These are phyloP conservation scores for Biston stratarius DNA, from an alignment of 2,888 invertebrate genomes.

Conservation along the genomic window DNA sequence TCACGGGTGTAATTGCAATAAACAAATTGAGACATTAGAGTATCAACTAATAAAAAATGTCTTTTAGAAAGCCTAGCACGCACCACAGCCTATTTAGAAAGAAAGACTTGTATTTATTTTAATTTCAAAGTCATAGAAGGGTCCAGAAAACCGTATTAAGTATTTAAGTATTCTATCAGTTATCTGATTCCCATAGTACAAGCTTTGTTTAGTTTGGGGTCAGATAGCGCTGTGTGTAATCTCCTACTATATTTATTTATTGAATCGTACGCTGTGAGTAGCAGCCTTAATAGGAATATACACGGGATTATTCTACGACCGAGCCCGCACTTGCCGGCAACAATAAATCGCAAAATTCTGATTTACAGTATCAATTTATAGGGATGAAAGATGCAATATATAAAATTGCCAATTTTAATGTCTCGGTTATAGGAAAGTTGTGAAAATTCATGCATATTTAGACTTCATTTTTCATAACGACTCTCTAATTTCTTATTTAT, in stretches of 20 bases:
- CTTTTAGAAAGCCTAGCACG: too few species aligned
- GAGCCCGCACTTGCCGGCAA: constrained; percentile 28
- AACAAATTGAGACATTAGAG: too few species aligned
- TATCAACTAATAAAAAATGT: too few species aligned
- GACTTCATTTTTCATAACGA: constrained; percentile 6
- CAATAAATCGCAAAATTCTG: constrained; percentile 29
- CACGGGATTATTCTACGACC: constrained; percentile 46
- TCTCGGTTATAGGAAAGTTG: constrained; percentile 13
- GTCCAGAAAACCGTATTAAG: too few species aligned
- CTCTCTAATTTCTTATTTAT: constrained; percentile 8
- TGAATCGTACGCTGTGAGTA: constrained; percentile 10
- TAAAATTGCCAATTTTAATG: constrained; percentile 27
- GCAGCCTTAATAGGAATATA: constrained; percentile 48
- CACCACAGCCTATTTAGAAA: too few species aligned
- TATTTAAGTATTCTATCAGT: too few species aligned
- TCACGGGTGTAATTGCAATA: too few species aligned
- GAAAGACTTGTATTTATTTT: too few species aligned
- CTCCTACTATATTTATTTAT: background rate
- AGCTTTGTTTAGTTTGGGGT: too few species aligned
- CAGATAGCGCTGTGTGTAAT: too few species aligned
- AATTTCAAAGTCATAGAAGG: too few species aligned
- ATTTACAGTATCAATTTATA: constrained; percentile 29
- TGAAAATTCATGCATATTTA: constrained; percentile 11
- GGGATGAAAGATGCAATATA: constrained; percentile 27
- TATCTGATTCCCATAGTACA: too few species aligned